Evolutionary conservation across 1,140 invertebrate species (phyloP).

Genomic region (Bombyx mandarina): DNA sequence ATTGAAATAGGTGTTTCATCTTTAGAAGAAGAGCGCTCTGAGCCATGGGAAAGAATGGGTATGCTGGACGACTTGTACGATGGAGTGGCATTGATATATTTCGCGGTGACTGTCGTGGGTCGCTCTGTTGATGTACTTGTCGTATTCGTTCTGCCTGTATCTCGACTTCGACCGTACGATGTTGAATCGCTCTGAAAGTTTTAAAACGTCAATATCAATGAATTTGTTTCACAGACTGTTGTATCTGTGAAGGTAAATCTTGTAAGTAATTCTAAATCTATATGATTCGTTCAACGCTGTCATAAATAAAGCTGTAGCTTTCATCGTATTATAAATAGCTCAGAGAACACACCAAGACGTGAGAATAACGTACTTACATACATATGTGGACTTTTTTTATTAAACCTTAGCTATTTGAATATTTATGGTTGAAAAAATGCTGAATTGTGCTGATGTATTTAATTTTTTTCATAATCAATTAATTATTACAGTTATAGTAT

Average conservation of each 20-base stretch:
- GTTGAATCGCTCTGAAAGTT: constrained; percentile 53
- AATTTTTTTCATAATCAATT: no score
- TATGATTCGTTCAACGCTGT: constrained; percentile 46
- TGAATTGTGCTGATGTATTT: no score
- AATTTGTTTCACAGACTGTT: not conserved
- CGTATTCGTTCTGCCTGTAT: constrained; percentile 25
- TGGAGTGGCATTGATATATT: constrained; percentile 49
- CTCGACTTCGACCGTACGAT: constrained; percentile 45
- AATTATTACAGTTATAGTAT: no score
- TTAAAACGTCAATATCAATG: constrained; percentile 4
- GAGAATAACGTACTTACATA: no score
- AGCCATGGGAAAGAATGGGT: constrained; percentile 29
- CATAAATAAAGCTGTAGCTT: constrained; percentile 36
- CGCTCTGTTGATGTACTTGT: constrained; percentile 31
- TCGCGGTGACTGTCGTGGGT: constrained; percentile 50
- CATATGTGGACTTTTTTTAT: no score
- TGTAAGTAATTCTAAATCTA: constrained; percentile 19
- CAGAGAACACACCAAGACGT: no score
- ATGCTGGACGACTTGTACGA: constrained; percentile 57
- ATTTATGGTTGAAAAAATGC: no score
- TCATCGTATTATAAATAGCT: constrained; percentile 51
- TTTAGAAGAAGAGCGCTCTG: constrained; percentile 32
- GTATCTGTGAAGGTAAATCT: no score
- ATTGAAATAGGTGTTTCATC: constrained; percentile 54
- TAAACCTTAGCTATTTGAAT: no score